Percentiles rank a stretch among this genome's conserved stretches.
These are phyloP conservation scores for Zosterops lateralis DNA, from an alignment of 2,113 vertebrate species.

Conservation along the genomic window DNA sequence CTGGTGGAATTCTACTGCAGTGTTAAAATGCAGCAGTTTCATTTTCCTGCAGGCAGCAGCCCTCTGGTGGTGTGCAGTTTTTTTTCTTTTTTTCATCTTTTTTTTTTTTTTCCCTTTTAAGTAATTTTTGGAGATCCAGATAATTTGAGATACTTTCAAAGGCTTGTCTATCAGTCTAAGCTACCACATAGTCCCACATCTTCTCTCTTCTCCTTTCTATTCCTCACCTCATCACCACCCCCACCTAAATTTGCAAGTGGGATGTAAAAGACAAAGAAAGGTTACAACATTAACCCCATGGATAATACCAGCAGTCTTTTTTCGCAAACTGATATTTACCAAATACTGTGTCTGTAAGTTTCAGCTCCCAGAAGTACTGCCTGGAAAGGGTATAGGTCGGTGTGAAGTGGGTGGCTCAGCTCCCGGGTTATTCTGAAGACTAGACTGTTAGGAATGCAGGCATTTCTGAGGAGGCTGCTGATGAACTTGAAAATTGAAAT, in stretches of 20 bases:
- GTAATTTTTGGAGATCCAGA: background rate
- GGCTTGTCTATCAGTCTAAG: background rate
- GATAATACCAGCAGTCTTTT: background rate
- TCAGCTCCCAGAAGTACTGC: background rate
- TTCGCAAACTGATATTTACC: background rate
- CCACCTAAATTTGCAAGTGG: background rate
- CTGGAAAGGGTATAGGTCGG: background rate
- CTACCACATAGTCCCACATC: background rate
- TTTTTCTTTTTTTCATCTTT: fast-evolving
- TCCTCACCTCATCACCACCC: background rate
- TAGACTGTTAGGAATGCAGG: conserved; percentile 29
- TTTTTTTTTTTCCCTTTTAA: background rate
- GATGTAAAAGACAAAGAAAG: conserved; percentile 4
- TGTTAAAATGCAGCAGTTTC: conserved; percentile 52
- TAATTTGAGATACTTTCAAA: background rate
- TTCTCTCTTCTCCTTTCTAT: background rate
- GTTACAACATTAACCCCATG: background rate
- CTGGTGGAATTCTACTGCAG: conserved; percentile 30
- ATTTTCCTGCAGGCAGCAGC: conserved; percentile 35
- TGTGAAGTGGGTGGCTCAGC: conserved; percentile 21
- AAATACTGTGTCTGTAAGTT: background rate
- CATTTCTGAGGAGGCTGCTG: conserved; percentile 50
- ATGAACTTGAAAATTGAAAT: conserved; percentile 42
- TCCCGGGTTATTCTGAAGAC: background rate
- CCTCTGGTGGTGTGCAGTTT: background rate